Conservation (phyloP, 2,797 vertebrate genomes). For the Anisognathus igniventris region DNA sequence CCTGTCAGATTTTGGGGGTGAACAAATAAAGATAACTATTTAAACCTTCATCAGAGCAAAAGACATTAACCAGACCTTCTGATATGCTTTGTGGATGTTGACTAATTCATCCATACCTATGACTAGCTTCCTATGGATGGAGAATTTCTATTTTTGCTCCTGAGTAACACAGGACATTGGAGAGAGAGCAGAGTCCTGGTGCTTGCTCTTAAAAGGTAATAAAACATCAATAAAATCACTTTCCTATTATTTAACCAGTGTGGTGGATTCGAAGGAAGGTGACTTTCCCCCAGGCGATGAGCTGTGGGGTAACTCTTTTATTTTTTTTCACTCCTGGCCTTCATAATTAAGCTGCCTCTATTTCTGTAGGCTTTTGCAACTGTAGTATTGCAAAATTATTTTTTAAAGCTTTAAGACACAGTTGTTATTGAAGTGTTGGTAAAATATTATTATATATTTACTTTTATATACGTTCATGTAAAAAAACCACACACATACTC, state of each 20-base stretch:
- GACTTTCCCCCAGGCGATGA: neutral
- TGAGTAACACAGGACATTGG: neutral
- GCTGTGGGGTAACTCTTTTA: neutral
- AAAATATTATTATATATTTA: neutral
- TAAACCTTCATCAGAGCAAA: neutral
- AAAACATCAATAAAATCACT: neutral
- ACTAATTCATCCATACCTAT: neutral
- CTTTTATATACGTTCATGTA: neutral
- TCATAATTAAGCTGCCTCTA: neutral
- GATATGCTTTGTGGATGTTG: neutral
- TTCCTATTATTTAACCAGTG: neutral
- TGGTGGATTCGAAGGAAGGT: neutral
- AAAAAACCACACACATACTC: neutral
- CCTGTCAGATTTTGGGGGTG: neutral
- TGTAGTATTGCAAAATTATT: neutral
- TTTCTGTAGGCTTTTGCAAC: neutral
- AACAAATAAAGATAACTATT: neutral
- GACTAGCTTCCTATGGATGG: neutral
- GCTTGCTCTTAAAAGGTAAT: neutral
- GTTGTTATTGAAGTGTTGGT: neutral
- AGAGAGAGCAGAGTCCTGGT: neutral
- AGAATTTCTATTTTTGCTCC: neutral
- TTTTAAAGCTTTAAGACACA: neutral
- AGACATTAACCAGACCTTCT: neutral
- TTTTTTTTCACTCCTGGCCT: neutral